A percentile compares a stretch with the other conserved stretches of the same genome.
Conservation (phyloP, 2,888 invertebrate genomes). For the Orthosia gothica region DNA sequence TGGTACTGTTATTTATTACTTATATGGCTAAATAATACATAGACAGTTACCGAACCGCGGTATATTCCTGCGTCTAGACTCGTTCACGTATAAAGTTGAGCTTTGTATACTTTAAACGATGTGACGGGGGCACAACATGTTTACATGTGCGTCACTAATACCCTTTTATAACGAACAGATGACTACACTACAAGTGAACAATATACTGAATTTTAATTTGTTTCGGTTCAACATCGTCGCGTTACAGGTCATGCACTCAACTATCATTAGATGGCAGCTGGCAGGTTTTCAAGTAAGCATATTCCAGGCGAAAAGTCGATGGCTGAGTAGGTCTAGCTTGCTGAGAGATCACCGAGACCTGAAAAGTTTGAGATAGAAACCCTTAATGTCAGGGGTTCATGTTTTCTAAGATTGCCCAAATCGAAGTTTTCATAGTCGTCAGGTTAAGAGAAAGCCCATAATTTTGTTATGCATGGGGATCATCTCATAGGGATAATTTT, state of each 20-base stretch:
- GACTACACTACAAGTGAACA: background rate
- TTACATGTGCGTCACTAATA: constrained; percentile 24
- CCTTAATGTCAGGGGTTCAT: no score
- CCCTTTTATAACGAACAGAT: constrained; percentile 9
- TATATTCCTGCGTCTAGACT: constrained; percentile 12
- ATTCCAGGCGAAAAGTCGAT: no score
- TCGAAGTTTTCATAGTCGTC: no score
- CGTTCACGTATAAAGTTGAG: background rate
- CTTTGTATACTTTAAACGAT: constrained; percentile 15
- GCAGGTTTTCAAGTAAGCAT: no score
- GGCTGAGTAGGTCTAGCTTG: no score
- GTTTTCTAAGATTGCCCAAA: no score
- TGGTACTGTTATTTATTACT: background rate
- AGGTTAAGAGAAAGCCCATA: no score
- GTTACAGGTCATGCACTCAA: background rate
- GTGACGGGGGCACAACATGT: constrained; percentile 21
- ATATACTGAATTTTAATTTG: background rate
- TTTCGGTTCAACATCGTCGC: background rate
- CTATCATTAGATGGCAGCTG: no score
- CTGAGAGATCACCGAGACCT: no score
- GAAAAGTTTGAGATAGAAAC: no score
- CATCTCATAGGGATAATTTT: no score
- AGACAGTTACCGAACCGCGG: background rate
- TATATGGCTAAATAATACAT: background rate
- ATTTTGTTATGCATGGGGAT: no score